A percentile compares a stretch with the other conserved stretches of the same genome.
These are phyloP conservation scores for Alouatta palliata DNA, from an alignment of 2,113 vertebrate genomes.

Conservation along the genomic window DNA sequence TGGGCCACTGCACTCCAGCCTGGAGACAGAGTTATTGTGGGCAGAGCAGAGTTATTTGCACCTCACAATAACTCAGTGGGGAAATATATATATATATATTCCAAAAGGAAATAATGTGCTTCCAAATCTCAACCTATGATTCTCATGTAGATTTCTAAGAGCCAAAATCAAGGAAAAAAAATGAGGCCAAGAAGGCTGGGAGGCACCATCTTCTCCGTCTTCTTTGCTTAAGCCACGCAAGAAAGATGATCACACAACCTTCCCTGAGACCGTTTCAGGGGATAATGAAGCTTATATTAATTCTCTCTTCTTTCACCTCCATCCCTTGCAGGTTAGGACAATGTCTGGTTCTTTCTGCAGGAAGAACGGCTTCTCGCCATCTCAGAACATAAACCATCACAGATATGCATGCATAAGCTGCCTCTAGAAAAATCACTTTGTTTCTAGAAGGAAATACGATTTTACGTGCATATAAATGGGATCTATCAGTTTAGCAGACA, in stretches of 20 bases:
- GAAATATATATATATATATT: constrained; percentile 18
- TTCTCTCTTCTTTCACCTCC: neutral
- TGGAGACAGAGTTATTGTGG: no score
- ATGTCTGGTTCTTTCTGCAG: neutral
- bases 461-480: neutral
- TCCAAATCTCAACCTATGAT: neutral
- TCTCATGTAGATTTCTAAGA: constrained; percentile 22
- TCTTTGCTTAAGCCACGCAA: neutral
- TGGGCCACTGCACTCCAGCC: no score
- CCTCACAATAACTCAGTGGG: no score
- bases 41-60: no score
- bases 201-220: neutral
- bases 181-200: neutral
- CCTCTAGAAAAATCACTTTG: constrained; percentile 6
- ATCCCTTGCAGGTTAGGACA: neutral
- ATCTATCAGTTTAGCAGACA: neutral
- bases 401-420: neutral
- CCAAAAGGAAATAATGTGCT: constrained; percentile 1
- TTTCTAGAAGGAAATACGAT: constrained; percentile 13
- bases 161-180: neutral
- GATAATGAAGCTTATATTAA: neutral
- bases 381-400: neutral
- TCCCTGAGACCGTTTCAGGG: neutral
- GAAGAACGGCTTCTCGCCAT: neutral
- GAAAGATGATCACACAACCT: neutral